These are phyloP conservation scores for Halcyon badia DNA, from an alignment of 2,797 vertebrate genomes.

Conservation along the genomic window DNA sequence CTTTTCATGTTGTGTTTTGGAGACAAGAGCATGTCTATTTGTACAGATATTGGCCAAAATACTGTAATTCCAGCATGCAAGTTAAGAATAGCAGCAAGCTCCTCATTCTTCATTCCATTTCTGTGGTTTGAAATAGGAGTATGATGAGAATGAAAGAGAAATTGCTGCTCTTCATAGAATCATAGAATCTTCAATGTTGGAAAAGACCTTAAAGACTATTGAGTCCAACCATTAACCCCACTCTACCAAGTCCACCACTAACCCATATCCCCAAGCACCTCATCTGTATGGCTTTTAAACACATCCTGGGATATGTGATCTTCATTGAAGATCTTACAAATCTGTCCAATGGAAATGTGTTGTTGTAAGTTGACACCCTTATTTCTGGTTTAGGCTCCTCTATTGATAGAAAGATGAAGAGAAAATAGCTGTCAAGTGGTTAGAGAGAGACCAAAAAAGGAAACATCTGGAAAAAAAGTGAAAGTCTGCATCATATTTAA, in stretches of 20 bases:
- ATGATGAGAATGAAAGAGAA: neutral
- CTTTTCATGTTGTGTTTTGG: neutral
- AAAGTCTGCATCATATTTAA: neutral
- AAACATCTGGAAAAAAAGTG: neutral
- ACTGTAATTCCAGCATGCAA: neutral
- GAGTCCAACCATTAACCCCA: too few species aligned
- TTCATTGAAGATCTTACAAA: neutral
- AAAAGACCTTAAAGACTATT: too few species aligned
- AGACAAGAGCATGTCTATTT: neutral
- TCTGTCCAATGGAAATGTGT: neutral
- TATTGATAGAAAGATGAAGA: neutral
- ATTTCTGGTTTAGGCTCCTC: neutral
- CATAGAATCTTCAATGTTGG: too few species aligned
- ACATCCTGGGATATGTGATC: too few species aligned
- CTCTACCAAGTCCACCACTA: too few species aligned
- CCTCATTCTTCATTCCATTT: accelerated
- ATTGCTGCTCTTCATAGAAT: neutral
- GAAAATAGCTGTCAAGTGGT: neutral
- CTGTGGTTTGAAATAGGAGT: neutral
- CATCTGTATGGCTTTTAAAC: too few species aligned
- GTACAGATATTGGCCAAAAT: neutral
- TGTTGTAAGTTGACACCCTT: neutral
- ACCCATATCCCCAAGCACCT: too few species aligned
- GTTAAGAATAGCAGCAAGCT: neutral
- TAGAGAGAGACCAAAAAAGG: neutral